Evolutionary conservation across 2,113 vertebrate species (phyloP).

Genomic region (Nymphicus hollandicus): DNA sequence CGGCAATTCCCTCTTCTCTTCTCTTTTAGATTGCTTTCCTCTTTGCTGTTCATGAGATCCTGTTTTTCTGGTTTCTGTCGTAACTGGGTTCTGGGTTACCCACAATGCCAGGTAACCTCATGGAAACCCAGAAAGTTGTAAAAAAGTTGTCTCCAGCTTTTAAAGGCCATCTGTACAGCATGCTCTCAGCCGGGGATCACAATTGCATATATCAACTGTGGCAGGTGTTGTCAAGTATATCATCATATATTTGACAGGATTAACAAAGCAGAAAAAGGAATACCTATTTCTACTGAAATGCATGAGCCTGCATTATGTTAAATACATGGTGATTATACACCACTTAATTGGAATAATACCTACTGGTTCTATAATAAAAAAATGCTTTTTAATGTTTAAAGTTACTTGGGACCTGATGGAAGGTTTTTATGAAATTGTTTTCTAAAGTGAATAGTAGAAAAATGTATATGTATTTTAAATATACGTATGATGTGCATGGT

Average conservation of each 20-base stretch:
- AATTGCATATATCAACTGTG: constrained; percentile 19
- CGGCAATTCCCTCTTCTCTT: not conserved
- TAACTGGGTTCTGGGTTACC: not conserved
- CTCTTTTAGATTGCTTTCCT: not conserved
- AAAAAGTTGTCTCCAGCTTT: constrained; percentile 46
- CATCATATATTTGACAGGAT: constrained; percentile 56
- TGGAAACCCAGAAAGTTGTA: constrained; percentile 19
- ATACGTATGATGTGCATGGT: constrained; percentile 70
- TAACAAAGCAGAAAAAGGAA: constrained; percentile 57
- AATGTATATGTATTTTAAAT: constrained; percentile 78
- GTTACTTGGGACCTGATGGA: constrained; percentile 68
- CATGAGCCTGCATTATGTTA: constrained; percentile 49
- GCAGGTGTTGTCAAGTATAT: constrained; percentile 66
- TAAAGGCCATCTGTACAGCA: constrained; percentile 30
- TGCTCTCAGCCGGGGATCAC: constrained; percentile 46
- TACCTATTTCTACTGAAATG: constrained; percentile 57
- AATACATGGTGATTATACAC: constrained; percentile 67
- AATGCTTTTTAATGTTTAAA: constrained; percentile 73
- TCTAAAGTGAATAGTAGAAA: constrained; percentile 74
- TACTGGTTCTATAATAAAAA: constrained; percentile 63
- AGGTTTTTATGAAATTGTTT: constrained; percentile 76
- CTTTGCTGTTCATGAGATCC: not conserved
- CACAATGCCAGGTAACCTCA: not conserved
- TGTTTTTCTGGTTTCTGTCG: not conserved
- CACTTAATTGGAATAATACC: constrained; percentile 59